A percentile compares a stretch with the other conserved stretches of the same genome.
Conservation (phyloP, 2,797 vertebrate genomes). For the Intellagama lesueurii region DNA sequence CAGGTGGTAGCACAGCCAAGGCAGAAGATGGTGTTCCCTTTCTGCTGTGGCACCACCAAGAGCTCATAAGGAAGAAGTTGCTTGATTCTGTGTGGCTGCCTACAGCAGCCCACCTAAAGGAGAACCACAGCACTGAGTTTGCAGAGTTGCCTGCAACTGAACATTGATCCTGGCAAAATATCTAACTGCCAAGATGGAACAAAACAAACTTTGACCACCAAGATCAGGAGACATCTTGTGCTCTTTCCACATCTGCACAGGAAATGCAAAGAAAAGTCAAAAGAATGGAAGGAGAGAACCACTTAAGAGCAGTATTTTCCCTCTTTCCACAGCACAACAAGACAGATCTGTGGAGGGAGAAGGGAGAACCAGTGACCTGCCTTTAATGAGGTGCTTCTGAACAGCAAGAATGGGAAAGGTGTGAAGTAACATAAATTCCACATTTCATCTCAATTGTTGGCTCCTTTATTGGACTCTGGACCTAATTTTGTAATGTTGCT, state of each 20-base stretch:
- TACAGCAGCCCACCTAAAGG: constrained; percentile 17
- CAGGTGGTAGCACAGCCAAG: neutral
- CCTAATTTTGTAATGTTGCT: neutral
- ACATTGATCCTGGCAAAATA: neutral
- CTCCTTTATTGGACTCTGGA: neutral
- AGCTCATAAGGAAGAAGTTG: too few relatives aligned
- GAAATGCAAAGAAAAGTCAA: neutral
- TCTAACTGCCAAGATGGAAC: too few relatives aligned
- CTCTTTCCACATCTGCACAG: neutral
- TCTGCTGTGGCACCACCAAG: neutral
- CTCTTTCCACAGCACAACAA: too few relatives aligned
- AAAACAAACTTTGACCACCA: neutral
- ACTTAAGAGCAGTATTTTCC: too few relatives aligned
- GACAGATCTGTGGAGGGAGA: too few relatives aligned
- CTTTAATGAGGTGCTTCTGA: too few relatives aligned
- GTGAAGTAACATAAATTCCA: neutral
- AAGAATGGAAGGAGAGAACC: neutral
- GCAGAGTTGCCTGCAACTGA: neutral
- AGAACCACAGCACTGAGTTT: neutral
- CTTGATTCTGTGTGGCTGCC: neutral
- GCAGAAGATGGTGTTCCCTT: neutral
- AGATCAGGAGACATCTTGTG: neutral
- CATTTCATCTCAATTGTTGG: neutral
- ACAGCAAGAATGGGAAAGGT: too few relatives aligned
- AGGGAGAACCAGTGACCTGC: neutral